These are phyloP conservation scores for Hydrolagus colliei DNA, from an alignment of 2,797 vertebrate species.

Conservation along the genomic window DNA sequence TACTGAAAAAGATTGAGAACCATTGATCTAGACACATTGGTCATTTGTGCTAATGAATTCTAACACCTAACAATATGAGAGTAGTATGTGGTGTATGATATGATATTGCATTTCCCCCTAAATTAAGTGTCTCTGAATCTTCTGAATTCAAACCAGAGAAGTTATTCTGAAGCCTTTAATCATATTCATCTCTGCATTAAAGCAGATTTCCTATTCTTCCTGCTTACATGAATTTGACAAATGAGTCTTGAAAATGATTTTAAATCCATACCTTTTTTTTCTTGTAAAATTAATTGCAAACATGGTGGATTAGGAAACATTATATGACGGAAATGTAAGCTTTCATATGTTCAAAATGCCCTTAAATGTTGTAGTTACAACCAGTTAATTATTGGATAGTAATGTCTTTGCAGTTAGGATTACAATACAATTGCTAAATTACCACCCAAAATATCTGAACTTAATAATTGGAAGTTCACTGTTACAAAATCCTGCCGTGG, in stretches of 20 bases:
- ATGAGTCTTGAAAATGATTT: conserved; percentile 57
- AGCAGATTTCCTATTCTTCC: conserved; percentile 54
- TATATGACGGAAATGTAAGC: conserved; percentile 52
- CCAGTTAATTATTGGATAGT: too few species aligned
- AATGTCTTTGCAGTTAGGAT: too few species aligned
- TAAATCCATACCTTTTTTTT: conserved; percentile 59
- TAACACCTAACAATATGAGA: too few species aligned
- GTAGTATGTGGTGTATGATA: too few species aligned
- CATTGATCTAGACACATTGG: too few species aligned
- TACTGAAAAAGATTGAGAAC: too few species aligned
- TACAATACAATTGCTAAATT: too few species aligned
- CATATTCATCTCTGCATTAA: conserved; percentile 57
- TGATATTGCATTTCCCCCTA: too few species aligned
- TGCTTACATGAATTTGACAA: conserved; percentile 56
- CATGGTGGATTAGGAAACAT: conserved; percentile 50
- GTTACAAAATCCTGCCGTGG: background rate
- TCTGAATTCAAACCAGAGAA: conserved; percentile 43
- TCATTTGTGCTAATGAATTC: too few species aligned
- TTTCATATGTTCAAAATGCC: conserved; percentile 50
- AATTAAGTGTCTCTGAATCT: too few species aligned
- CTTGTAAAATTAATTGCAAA: conserved; percentile 59
- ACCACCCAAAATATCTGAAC: background rate
- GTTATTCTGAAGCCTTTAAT: conserved; percentile 54
- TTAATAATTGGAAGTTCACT: background rate
- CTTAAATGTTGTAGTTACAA: too few species aligned